Conservation (phyloP, 1,140 invertebrate genomes). For the Drosophila orena region DNA sequence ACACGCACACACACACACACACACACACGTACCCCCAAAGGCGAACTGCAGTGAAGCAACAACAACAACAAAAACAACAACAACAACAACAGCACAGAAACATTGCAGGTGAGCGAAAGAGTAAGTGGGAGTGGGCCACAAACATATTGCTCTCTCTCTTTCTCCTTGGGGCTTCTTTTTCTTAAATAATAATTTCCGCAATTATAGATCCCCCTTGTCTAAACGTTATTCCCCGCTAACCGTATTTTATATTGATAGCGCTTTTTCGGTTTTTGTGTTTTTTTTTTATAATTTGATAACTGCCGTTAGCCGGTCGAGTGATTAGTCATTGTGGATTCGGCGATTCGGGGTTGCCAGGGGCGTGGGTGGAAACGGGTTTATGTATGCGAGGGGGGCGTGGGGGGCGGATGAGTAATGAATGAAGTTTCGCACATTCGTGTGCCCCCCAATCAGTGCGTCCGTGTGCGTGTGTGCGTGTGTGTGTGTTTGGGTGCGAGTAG, state of each 20-base stretch:
- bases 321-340: constrained; percentile 38
- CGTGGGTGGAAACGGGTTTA: constrained; percentile 46
- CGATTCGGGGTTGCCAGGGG: constrained; percentile 8
- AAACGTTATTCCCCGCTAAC: constrained; percentile 35
- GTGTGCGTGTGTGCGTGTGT: constrained; percentile 2
- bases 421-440: constrained; percentile 53
- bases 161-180: constrained; percentile 15
- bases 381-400: constrained; percentile 31
- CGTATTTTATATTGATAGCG: constrained; percentile 29
- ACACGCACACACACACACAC: constrained; percentile 27
- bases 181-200: constrained; percentile 3
- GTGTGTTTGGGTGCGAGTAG: constrained; percentile 16
- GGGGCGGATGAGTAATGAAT: constrained; percentile 55
- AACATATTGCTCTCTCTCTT: constrained; percentile 15
- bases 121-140: constrained; percentile 40
- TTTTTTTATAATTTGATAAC: constrained; percentile 35
- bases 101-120: constrained; percentile 73
- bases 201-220: constrained; percentile 20
- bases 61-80: constrained; percentile 50
- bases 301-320: constrained; percentile 36
- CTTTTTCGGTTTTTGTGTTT: constrained; percentile 17
- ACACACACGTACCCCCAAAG: constrained; percentile 38
- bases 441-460: constrained; percentile 5
- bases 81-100: constrained; percentile 49
- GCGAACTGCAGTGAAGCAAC: constrained; percentile 53